Conservation (phyloP, 2,888 invertebrate species). For the Metopia argyrocephala region DNA sequence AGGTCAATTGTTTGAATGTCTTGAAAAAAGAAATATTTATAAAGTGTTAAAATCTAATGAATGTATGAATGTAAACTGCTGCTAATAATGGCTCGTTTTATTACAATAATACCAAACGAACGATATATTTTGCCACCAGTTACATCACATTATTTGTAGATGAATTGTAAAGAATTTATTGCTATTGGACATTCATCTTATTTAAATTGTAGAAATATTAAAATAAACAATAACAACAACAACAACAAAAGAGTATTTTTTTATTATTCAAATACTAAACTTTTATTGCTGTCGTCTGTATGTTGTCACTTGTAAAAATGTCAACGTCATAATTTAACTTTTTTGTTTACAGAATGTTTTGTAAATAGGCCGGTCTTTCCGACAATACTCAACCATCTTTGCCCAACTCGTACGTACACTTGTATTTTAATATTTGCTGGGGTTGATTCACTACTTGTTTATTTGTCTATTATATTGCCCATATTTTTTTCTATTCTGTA, state of each 20-base stretch:
- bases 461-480: conserved; percentile 9
- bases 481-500: conserved; percentile 30
- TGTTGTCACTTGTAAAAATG: conserved; percentile 51
- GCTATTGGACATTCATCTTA: conserved; percentile 46
- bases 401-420: neutral
- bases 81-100: neutral
- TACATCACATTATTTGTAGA: neutral
- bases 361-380: neutral
- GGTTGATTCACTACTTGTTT: neutral
- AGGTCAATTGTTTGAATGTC: no score
- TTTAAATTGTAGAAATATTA: conserved; percentile 15
- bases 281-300: conserved; percentile 55
- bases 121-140: neutral
- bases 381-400: neutral
- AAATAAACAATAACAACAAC: neutral
- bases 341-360: conserved; percentile 1
- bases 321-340: conserved; percentile 56
- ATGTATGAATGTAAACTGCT: no score
- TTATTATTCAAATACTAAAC: conserved; percentile 54
- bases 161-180: conserved; percentile 20
- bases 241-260: neutral
- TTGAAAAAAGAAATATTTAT: no score
- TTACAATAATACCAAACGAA: neutral
- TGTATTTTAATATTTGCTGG: neutral
- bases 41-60: no score